Base-by-base conservation (phyloP, 2,113 vertebrate species). In the Neopipo cinnamomea region DNA sequence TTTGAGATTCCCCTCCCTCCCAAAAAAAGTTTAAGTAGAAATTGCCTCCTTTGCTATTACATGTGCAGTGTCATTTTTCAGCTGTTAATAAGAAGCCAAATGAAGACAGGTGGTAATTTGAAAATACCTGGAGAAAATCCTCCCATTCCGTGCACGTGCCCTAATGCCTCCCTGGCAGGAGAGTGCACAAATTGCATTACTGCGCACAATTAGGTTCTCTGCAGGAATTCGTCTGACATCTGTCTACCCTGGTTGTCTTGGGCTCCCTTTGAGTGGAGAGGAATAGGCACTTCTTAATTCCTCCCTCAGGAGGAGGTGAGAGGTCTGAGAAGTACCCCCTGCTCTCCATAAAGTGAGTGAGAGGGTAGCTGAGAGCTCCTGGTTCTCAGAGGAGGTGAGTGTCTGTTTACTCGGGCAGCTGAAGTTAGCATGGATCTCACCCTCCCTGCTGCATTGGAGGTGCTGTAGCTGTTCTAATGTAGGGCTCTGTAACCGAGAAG, bases 201-300 rank as follows among this genome's bases (percentile, higher is more conserved):
- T 88, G 56, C 68, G 94, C 82, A 39, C 66, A 39, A 11, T 90
- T 59, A 88, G 39, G 33, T 67, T 52, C 78, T 82, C 85, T 65
- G 74, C 75, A 68, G 58, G 85, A 93, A 59, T 75, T 91, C 0
- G 0, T 67, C 71, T 67, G 66, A 63, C 52, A 59, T 82, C 93
- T 93, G 61, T 59, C 70, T 63, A 9, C 4, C 1, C 56, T 66
- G 42, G 46, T 67, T 77, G 27, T 88, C 61, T 46, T 85, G 65
- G n/a, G 55, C 22, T 85, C 42, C n/a, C 25, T 73, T 39, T 75
- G 63, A 41, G 52, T 12, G 5, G 42, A 73, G 55, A n/a, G 20
- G 18, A 72, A 67, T 7, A 89, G 72, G 21, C 20, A 37, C 19
- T 84, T 85, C 11, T 37, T 25, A 77, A 65, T 73, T 89, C 37